These are phyloP conservation scores for Nomada fucata DNA, from an alignment of 2,888 invertebrate species.

Conservation along the genomic window DNA sequence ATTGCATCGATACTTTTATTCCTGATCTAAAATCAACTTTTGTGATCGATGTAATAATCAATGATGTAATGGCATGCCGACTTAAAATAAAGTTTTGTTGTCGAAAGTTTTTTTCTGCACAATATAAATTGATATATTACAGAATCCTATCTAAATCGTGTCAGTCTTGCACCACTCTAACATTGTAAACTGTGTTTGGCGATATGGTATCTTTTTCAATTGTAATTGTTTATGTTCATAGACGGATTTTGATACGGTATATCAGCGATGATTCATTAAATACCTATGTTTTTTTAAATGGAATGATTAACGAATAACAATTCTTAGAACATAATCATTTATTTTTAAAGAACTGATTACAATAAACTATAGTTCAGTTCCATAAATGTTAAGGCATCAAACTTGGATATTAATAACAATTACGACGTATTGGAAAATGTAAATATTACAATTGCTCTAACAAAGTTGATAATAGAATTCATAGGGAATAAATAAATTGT, in stretches of 20 bases:
- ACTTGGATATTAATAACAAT: slow-evolving; percentile 42
- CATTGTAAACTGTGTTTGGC: slow-evolving; percentile 12
- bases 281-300: slow-evolving; percentile 2
- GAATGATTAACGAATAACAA: slow-evolving; percentile 12
- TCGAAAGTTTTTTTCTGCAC: neutral
- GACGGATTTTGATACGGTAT: slow-evolving; percentile 20
- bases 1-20: slow-evolving; percentile 13
- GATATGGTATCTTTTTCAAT: slow-evolving; percentile 12
- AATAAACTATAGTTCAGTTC: slow-evolving; percentile 47
- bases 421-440: slow-evolving; percentile 36
- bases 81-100: slow-evolving; percentile 8
- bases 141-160: slow-evolving; percentile 36
- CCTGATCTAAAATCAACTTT: slow-evolving; percentile 7
- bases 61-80: slow-evolving; percentile 7
- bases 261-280: slow-evolving; percentile 7
- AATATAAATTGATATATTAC: slow-evolving; percentile 6
- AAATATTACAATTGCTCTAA: slow-evolving; percentile 43
- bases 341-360: slow-evolving; percentile 56
- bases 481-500: slow-evolving; percentile 44
- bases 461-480: slow-evolving; percentile 43
- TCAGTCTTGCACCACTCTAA: slow-evolving; percentile 23
- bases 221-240: slow-evolving; percentile 16
- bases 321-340: slow-evolving; percentile 46
- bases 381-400: slow-evolving; percentile 49
- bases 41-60: neutral